Percentiles rank a stretch among this genome's conserved stretches.
phyloP scores from a whole-genome alignment of 2,113 vertebrate species.

The Tachycineta bicolor region DNA sequence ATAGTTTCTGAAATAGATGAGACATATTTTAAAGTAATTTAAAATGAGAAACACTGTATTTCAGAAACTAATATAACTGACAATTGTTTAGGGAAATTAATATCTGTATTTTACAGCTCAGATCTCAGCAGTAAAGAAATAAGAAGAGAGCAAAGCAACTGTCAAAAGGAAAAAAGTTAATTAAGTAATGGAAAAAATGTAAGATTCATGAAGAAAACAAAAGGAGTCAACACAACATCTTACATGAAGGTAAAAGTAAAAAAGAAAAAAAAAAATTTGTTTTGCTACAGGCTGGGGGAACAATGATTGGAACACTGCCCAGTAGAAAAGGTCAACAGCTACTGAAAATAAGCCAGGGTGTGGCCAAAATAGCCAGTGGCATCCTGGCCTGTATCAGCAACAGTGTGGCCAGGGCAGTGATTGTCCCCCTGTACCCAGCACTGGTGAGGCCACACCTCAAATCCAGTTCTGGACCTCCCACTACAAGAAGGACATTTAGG shows the following conservation, averaged over 20 bases:
- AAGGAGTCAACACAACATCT: neutral
- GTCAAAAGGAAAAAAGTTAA: neutral
- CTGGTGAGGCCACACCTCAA: neutral
- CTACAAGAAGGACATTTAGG: neutral
- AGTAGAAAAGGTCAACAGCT: neutral
- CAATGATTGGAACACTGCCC: neutral
- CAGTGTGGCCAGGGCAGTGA: neutral
- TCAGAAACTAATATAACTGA: neutral
- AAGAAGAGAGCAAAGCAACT: neutral
- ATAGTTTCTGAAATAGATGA: neutral
- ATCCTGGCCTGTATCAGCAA: neutral
- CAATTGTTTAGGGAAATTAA: neutral
- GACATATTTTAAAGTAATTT: neutral
- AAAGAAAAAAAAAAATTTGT: neutral
- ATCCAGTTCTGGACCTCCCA: too few relatives aligned
- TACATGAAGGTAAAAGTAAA: neutral
- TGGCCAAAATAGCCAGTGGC: neutral
- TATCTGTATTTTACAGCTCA: neutral
- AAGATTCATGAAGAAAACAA: neutral
- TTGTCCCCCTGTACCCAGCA: rapidly evolving
- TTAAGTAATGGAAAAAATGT: neutral
- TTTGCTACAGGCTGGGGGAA: too few relatives aligned
- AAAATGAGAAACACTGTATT: neutral
- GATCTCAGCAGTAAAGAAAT: neutral
- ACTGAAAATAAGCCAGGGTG: neutral